Evolutionary conservation across 2,113 vertebrate genomes (phyloP), one percentile per base, ranked within the genome.

Genomic region (Perca flavescens): DNA sequence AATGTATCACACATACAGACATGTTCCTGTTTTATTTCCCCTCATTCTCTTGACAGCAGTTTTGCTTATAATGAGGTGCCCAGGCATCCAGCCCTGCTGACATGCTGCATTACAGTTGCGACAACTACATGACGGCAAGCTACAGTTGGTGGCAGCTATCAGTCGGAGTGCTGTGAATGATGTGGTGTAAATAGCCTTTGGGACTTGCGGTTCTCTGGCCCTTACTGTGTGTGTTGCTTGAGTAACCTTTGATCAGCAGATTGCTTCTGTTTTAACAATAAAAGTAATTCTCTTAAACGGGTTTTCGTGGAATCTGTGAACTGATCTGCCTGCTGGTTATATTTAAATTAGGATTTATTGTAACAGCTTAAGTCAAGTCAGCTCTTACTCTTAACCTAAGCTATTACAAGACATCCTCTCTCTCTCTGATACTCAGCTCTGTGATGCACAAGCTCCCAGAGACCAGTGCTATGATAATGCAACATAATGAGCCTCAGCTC

Each of bases 401-500:
- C 47, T 49, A 13, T 60, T 52, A 34, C 61, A 31, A 63, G 5
- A 46, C 36, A 28, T 77, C 25, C 11, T 25, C n/a, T 40, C 53
- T 50, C 7, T 25, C 31, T 75, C 36, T 21, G 57, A 58, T 57
- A 17, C 31, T 87, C 47, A 15, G 72, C 62, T 56, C 58, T 74
- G 53, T 79, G 79, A 63, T 67, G 86, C 74, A 56, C 34, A 49
- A 3, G 72, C 60, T 86, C 71, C 77, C 49, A 74, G 36, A 85
- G 75, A 84, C 10, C 52, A 12, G 57, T 19, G 65, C 81, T 87
- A 80, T 73, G 62, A 90, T 81, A 87, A 89, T 34, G 69, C 77
- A 79, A 82, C 72, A 85, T 86, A 92, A 91, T 79, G 80, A 89
- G 88, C 78, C 85, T 84, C 82, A 83, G 90, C 86, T 94, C 89